Conservation (phyloP, 2,888 invertebrate species). For the Conistra vaccinii region DNA sequence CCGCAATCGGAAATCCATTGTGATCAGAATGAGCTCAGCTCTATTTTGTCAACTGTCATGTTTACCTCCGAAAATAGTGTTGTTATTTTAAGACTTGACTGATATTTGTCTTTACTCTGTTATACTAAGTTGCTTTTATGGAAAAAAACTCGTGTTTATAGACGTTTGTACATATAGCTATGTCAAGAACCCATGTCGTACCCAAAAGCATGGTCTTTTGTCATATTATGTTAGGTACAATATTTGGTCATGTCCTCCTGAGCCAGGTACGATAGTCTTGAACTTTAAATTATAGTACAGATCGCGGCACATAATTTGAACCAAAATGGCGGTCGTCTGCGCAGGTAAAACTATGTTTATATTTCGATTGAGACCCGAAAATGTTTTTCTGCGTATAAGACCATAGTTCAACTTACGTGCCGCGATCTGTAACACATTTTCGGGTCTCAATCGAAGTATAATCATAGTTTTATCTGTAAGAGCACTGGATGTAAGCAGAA, state of each 20-base stretch:
- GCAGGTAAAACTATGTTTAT: too few relatives aligned
- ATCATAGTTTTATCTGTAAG: too few relatives aligned
- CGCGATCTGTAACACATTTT: too few relatives aligned
- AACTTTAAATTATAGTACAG: not conserved
- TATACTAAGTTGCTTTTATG: conserved; percentile 34
- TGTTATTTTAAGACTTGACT: conserved; percentile 42
- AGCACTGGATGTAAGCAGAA: conserved; percentile 4
- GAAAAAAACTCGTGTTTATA: conserved; percentile 6
- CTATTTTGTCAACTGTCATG: conserved; percentile 64
- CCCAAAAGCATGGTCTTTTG: not conserved
- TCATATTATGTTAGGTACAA: not conserved
- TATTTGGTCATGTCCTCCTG: not conserved
- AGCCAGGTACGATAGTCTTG: not conserved
- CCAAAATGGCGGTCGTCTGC: too few relatives aligned
- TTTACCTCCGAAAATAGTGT: conserved; percentile 56
- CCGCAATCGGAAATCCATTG: conserved; percentile 70
- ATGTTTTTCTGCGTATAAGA: too few relatives aligned
- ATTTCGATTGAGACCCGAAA: too few relatives aligned
- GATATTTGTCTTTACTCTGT: conserved; percentile 39
- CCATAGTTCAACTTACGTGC: too few relatives aligned
- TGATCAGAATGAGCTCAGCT: conserved; percentile 60
- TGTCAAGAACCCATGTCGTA: not conserved
- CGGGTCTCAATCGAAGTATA: too few relatives aligned
- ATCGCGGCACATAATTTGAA: too few relatives aligned
- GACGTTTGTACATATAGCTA: conserved; percentile 9